A percentile compares a stretch with the other conserved stretches of the same genome.
These are phyloP conservation scores for Porites cylindrica DNA, from an alignment of 92 coral and sea anemone species.

Conservation along the genomic window DNA sequence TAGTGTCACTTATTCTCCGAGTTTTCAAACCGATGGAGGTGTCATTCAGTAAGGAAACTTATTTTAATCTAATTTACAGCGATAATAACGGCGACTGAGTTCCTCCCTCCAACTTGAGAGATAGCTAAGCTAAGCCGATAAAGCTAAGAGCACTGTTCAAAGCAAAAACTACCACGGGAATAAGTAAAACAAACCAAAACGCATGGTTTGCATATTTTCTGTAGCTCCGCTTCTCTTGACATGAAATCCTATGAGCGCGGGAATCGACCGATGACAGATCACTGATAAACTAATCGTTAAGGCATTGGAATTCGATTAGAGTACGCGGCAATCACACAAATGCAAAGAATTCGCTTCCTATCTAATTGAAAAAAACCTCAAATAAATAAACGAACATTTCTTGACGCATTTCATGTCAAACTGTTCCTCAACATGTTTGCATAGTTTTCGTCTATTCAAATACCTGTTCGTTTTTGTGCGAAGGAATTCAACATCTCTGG, in stretches of 20 bases:
- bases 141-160: too few species aligned
- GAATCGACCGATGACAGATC: not conserved
- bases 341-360: conserved; percentile 33
- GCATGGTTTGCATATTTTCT: conserved; percentile 7
- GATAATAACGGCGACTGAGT: too few species aligned
- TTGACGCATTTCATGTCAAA: conserved; percentile 3
- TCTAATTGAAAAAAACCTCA: conserved; percentile 31
- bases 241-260: conserved; percentile 24
- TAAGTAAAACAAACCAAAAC: not conserved
- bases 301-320: conserved; percentile 16
- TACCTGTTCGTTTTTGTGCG: not conserved
- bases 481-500: not conserved
- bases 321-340: conserved; percentile 4
- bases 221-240: conserved; percentile 20
- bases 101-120: too few species aligned
- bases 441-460: not conserved
- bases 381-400: conserved; percentile 30
- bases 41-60: too few species aligned
- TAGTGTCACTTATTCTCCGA: too few species aligned
- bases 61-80: too few species aligned
- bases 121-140: too few species aligned
- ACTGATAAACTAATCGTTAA: not conserved
- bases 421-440: conserved; percentile 25
- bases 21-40: too few species aligned
- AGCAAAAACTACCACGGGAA: not conserved